Evolutionary conservation across 2,888 invertebrate genomes (phyloP), one percentile per base, ranked within the genome.

Genomic region (Hirtodrosophila alboralis): DNA sequence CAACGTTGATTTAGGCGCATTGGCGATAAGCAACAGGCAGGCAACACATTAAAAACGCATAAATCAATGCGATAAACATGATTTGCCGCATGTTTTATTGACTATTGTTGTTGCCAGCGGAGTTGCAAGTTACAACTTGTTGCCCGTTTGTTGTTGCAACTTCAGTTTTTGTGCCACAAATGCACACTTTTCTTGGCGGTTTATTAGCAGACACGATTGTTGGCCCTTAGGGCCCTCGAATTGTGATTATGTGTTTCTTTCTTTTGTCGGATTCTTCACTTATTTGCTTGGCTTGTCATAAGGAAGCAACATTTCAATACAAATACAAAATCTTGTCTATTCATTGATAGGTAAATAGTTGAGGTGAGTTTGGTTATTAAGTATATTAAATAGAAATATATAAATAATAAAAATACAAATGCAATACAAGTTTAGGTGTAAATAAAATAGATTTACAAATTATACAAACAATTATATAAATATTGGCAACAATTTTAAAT

Each of bases 1-100:
- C 53, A 51, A 56, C 72, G 86, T 76, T 88, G 87, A 88, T 87
- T 88, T 85, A 86, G 85, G 81, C 88, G 67, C 81, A 84, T 83
- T 84, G 86, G 78, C 88, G 90, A 90, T 90, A 90, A 90, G 89
- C 87, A 88, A 90, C 89, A 84, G 18, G 3, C 3, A 21, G 5
- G 89, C 88, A 88, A 90, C 90, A 88, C 89, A 90, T 90, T 90
- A 90, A 90, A 90, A 90, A 89, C 87, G 89, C 90, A 90, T 90
- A 90, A 90, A 90, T 90, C 90, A 90, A 88, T 86, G 89, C 88
- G 90, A 90, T 90, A 90, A 90, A 89, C 90, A 90, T 90, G 90
- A 90, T 90, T 90, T 85, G 87, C 90, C 86, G 88, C 89, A 89
- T 90, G 90, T 89, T 90, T 90, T 90, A 90, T 90, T 90, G 90